These are phyloP conservation scores for Styela clava DNA, from an alignment of 23 tunicate genomes.

Conservation along the genomic window DNA sequence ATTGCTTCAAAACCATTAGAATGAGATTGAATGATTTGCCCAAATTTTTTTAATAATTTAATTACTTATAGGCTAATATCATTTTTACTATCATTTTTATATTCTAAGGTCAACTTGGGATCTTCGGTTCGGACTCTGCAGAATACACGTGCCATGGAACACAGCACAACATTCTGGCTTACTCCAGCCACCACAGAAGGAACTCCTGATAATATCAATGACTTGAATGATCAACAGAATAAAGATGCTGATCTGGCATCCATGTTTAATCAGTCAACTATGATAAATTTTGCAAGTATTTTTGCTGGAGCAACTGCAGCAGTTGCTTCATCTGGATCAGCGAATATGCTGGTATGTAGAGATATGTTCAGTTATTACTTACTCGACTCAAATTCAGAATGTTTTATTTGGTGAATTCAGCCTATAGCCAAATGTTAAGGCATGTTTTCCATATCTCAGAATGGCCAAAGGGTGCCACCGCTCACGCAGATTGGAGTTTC, in stretches of 20 bases:
- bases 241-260: conserved; percentile 50
- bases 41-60: too few relatives aligned
- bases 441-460: too few relatives aligned
- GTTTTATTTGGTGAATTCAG: too few relatives aligned
- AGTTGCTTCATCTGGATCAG: conserved; percentile 33
- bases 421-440: too few relatives aligned
- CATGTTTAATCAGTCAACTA: conserved; percentile 49
- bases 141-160: conserved; percentile 2
- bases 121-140: too few relatives aligned
- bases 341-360: background rate
- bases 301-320: conserved; percentile 93
- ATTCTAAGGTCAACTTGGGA: too few relatives aligned
- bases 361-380: background rate
- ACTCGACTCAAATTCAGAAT: too few relatives aligned
- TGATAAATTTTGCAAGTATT: conserved; percentile 76
- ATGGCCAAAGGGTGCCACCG: conserved; percentile 35
- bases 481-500: conserved; percentile 43
- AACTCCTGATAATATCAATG: background rate
- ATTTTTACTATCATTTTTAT: too few relatives aligned
- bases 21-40: too few relatives aligned
- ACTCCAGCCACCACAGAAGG: background rate
- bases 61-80: too few relatives aligned
- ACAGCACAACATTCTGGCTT: background rate
- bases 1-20: too few relatives aligned
- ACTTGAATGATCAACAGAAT: conserved; percentile 9